Conservation (phyloP, 2,797 vertebrate genomes). For the Poeciliopsis paucimaculata region DNA sequence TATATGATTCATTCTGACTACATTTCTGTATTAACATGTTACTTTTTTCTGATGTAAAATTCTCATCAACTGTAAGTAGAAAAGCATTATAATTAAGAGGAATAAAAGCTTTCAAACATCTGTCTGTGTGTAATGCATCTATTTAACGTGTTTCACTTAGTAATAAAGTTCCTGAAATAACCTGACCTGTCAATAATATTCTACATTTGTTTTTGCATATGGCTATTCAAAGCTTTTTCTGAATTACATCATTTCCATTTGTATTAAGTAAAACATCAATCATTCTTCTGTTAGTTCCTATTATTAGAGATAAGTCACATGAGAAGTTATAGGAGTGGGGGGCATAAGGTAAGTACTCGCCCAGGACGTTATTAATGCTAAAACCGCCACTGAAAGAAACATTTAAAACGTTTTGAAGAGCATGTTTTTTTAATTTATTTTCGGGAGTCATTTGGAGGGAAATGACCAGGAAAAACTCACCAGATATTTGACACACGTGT, state of each 20-base stretch:
- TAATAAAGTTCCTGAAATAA: not conserved
- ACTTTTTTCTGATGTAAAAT: not conserved
- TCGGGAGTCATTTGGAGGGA: not conserved
- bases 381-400: not conserved
- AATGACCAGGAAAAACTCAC: slow-evolving; percentile 73
- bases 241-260: not conserved
- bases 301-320: not conserved
- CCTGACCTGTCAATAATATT: not conserved
- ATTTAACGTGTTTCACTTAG: not conserved
- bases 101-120: not conserved
- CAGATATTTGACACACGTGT: slow-evolving; percentile 77
- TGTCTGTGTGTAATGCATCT: not conserved
- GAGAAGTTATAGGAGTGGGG: not conserved
- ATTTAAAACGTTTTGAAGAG: not conserved
- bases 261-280: not conserved
- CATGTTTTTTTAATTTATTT: not conserved
- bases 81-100: not conserved
- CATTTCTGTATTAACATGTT: not conserved
- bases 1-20: not conserved
- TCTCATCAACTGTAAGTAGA: not conserved
- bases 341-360: not conserved
- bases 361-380: not conserved
- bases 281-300: not conserved
- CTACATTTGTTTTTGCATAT: not conserved
- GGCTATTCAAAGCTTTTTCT: not conserved